Conservation (phyloP, 2,797 vertebrate genomes). For the Ammospiza maritima region DNA sequence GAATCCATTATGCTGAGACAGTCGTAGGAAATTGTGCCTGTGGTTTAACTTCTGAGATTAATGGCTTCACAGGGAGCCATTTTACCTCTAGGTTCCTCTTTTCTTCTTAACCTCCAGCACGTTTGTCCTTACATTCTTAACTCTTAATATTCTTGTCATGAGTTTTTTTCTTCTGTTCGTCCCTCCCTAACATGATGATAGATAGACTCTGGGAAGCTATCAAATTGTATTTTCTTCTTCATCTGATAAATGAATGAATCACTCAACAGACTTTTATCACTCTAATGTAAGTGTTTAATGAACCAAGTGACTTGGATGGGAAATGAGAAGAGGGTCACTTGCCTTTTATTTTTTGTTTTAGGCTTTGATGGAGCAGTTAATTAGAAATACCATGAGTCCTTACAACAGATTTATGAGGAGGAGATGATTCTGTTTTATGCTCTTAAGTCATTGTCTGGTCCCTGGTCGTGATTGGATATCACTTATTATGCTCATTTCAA, state of each 20-base stretch:
- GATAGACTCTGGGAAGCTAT: background rate
- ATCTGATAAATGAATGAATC: background rate
- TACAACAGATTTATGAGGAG: background rate
- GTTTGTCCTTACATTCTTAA: background rate
- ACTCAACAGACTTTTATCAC: background rate
- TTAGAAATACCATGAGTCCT: background rate
- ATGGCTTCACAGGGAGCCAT: constrained; percentile 3
- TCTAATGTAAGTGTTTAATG: constrained; percentile 28
- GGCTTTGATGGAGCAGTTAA: background rate
- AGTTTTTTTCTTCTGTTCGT: background rate
- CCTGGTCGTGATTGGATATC: background rate
- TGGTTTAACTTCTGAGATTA: background rate
- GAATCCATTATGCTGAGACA: background rate
- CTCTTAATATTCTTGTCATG: background rate
- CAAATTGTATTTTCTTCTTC: background rate
- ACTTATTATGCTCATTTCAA: background rate
- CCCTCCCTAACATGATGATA: background rate
- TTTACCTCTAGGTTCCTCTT: background rate
- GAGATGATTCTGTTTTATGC: background rate
- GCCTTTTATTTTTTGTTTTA: background rate
- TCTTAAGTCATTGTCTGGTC: background rate
- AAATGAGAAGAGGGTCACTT: constrained; percentile 19
- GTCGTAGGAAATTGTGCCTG: background rate
- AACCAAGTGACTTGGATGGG: constrained; percentile 16
- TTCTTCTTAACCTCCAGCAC: background rate